Conservation (phyloP, 2,888 invertebrate genomes). For the Zygaena filipendulae region DNA sequence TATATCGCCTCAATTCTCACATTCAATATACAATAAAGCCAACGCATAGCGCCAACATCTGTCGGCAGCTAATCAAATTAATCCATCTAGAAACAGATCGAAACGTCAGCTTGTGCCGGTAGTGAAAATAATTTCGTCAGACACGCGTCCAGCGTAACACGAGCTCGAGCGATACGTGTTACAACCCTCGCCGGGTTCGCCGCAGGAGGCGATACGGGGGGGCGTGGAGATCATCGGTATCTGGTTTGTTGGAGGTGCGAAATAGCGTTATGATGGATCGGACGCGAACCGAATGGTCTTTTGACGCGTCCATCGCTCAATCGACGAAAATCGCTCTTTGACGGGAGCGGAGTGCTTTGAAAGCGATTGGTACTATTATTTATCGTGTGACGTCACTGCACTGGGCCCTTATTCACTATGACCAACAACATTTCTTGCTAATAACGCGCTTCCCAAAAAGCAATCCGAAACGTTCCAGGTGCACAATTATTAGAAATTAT, state of each 20-base stretch:
- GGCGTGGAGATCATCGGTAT: constrained; percentile 20
- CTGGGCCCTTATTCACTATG: too few species aligned
- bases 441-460: constrained; percentile 24
- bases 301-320: constrained; percentile 60
- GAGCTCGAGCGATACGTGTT: constrained; percentile 18
- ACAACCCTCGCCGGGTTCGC: constrained; percentile 8
- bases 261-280: constrained; percentile 56
- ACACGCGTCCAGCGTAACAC: constrained; percentile 24
- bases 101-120: constrained; percentile 57
- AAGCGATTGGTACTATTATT: constrained; percentile 53
- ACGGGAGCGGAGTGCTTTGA: constrained; percentile 36
- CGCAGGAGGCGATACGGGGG: constrained; percentile 6
- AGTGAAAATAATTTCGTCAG: constrained; percentile 58
- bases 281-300: constrained; percentile 50
- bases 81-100: constrained; percentile 66
- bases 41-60: constrained; percentile 41
- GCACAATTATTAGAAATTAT: too few species aligned
- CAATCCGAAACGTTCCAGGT: too few species aligned
- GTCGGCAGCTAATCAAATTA: constrained; percentile 62
- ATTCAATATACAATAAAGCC: constrained; percentile 19
- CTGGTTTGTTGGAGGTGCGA: constrained; percentile 28
- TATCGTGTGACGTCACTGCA: too few species aligned
- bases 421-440: too few species aligned
- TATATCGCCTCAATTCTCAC: constrained; percentile 19
- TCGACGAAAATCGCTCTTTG: constrained; percentile 53